phyloP scores from a whole-genome alignment of 2,797 vertebrate species.

The Rhincodon typus region DNA sequence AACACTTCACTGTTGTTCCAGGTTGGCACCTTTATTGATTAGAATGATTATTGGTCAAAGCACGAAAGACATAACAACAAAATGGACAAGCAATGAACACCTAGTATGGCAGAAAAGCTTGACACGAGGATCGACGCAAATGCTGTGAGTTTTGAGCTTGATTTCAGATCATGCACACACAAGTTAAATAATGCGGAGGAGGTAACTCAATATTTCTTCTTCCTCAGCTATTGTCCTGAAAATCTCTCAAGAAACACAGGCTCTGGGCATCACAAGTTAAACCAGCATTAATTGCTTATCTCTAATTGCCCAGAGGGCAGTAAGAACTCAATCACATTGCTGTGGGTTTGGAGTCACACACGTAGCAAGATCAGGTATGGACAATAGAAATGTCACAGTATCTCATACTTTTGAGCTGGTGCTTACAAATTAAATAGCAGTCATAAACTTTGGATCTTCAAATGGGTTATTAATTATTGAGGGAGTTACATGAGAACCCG shows the following conservation, averaged over 20 bases:
- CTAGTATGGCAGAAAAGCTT: background rate
- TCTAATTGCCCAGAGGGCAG: too few relatives aligned
- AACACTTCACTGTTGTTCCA: background rate
- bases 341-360: too few relatives aligned
- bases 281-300: too few relatives aligned
- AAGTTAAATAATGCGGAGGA: too few relatives aligned
- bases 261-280: too few relatives aligned
- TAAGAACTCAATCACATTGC: too few relatives aligned
- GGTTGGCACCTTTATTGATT: background rate
- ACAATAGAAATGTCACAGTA: background rate
- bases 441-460: background rate
- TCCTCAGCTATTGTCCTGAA: background rate
- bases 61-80: background rate
- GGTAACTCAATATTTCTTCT: background rate
- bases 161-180: background rate
- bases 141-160: background rate
- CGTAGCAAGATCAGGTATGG: too few relatives aligned
- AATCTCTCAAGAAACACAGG: too few relatives aligned
- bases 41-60: background rate
- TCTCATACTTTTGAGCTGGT: background rate
- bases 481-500: background rate
- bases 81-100: background rate
- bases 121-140: background rate
- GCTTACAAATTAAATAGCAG: background rate
- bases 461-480: background rate